Evolutionary conservation across 2,113 vertebrate species (phyloP), one percentile per base, ranked within the genome.

Genomic region (Nothoprocta perdicaria): DNA sequence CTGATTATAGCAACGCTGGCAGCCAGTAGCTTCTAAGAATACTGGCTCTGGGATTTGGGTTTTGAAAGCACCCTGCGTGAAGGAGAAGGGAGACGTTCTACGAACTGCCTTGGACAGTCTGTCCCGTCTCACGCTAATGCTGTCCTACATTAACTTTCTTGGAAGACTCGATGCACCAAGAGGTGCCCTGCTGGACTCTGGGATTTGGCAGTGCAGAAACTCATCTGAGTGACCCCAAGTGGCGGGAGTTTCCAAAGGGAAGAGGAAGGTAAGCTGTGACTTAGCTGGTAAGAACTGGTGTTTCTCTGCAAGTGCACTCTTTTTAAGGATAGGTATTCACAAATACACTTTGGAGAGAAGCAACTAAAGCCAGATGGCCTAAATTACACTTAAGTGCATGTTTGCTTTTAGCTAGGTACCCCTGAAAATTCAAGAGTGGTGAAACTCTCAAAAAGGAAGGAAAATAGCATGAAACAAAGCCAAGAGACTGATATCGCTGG

Each of bases 1-100:
- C 79, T 3, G 1, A 29, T 77, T 91, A 82, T 41, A 91, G 89
- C 72, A 77, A 9, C 1, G 4, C 78, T 71, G 71, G 66, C 77
- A 73, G 74, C 77, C 88, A 93, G 90, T 53, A 67, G 69, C 77
- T 91, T 78, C 89, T 81, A 91, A 72, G 84, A 91, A 89, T 40
- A 13, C 12, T 52, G 46, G 60, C 63, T 89, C 72, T 76, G 58
- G 60, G 62, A 79, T 69, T 85, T 68, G 48, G 65, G 40, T 68
- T 78, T 78, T 93, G 79, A 80, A 78, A 96, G 68, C 61, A 48
- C n/a, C 57, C 46, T 69, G 65, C 41, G 62, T 35, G 24, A 65
- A 31, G 2, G 4, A 12, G 75, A 80, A 1, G 2, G 29, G 33
- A 77, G 57, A 60, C 0, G 0, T 92, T 91, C 91, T 2, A 4